A percentile compares a stretch with the other conserved stretches of the same genome.
phyloP scores from a whole-genome alignment of 2,797 vertebrate genomes.

The Galagoides demidoff region DNA sequence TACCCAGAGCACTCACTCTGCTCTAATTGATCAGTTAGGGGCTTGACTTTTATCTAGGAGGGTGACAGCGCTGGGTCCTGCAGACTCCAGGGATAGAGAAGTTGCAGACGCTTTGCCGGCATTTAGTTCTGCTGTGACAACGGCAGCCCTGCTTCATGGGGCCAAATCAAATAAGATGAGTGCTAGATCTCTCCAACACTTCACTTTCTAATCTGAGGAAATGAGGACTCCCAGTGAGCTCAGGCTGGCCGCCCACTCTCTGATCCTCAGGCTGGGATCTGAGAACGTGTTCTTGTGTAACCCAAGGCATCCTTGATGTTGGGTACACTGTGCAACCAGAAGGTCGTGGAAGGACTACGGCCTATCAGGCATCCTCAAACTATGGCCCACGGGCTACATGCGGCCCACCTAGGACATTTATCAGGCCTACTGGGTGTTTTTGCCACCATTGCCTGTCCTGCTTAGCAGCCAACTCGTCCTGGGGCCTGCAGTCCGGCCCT shows the following conservation, averaged over 20 bases:
- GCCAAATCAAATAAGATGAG: slow-evolving; percentile 42
- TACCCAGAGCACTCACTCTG: background rate
- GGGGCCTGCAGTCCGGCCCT: no score
- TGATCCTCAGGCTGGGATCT: background rate
- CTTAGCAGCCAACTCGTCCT: no score
- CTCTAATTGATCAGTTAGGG: background rate
- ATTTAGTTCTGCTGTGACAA: background rate
- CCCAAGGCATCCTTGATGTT: background rate
- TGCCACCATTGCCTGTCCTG: no score
- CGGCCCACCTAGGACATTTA: no score
- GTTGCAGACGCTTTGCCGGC: background rate
- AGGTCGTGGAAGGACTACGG: background rate
- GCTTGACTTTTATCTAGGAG: background rate
- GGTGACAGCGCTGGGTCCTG: background rate
- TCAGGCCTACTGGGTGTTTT: no score
- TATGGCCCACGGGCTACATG: no score
- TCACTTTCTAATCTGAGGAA: slow-evolving; percentile 49
- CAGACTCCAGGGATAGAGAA: background rate
- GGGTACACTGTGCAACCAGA: background rate
- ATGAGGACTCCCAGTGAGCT: background rate
- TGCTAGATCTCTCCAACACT: background rate
- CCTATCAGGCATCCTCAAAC: background rate
- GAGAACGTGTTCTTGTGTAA: background rate
- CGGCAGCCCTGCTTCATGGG: background rate
- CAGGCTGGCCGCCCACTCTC: background rate